Evolutionary conservation across 2,888 invertebrate species (phyloP).

Genomic region (Drosophila anomalata): DNA sequence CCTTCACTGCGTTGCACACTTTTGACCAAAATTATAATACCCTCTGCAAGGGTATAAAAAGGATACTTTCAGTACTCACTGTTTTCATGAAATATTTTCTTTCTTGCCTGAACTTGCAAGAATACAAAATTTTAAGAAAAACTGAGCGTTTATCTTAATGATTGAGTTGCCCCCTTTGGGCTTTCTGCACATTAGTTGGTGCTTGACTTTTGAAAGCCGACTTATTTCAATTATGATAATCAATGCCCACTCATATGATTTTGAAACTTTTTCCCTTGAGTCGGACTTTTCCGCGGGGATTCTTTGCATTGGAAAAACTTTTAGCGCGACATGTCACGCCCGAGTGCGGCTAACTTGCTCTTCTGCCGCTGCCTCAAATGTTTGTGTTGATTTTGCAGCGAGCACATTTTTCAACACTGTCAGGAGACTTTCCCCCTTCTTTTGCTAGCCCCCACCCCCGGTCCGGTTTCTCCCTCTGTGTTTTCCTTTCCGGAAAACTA

Average conservation of each 20-base stretch:
- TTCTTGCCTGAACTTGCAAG: too few species aligned
- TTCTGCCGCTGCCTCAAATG: conserved; percentile 28
- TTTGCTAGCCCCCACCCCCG: neutral
- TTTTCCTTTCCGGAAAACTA: conserved; percentile 43
- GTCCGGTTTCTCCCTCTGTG: conserved; percentile 2
- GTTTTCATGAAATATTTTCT: too few species aligned
- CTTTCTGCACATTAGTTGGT: conserved; percentile 23
- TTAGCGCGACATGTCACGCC: conserved; percentile 43
- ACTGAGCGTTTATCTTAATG: conserved; percentile 7
- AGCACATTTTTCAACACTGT: conserved; percentile 54
- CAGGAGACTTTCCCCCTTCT: conserved; percentile 8
- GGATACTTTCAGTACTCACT: too few species aligned
- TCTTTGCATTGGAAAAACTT: conserved; percentile 42
- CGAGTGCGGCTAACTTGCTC: conserved; percentile 41
- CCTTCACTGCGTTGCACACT: too few species aligned
- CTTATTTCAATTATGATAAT: conserved; percentile 52
- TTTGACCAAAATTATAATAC: too few species aligned
- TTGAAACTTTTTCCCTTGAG: conserved; percentile 30
- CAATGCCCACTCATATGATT: conserved; percentile 42
- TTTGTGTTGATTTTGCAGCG: conserved; percentile 51
- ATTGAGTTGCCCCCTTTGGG: neutral
- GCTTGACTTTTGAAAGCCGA: conserved; percentile 35
- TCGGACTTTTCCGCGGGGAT: conserved; percentile 30
- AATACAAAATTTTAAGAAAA: neutral
- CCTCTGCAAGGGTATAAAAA: too few species aligned